Evolutionary conservation across 1,140 invertebrate genomes (phyloP).

Genomic region (Atta colombica): DNA sequence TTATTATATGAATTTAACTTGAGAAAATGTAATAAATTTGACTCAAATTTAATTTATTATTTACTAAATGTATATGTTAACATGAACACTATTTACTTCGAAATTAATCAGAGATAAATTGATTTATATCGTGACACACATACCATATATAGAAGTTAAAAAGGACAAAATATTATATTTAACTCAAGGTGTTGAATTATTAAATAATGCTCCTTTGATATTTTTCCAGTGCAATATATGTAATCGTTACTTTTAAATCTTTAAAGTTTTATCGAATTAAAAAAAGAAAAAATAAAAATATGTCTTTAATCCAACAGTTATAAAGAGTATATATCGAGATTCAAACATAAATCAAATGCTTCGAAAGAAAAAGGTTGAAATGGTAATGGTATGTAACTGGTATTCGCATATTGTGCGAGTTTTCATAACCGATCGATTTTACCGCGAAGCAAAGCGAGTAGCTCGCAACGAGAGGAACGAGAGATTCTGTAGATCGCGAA

Average conservation of each 20-base stretch:
- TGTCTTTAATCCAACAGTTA: slow-evolving; percentile 3
- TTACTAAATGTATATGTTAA: too few relatives aligned
- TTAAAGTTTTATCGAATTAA: not conserved
- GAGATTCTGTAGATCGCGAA: slow-evolving; percentile 65
- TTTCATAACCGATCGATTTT: slow-evolving; percentile 74
- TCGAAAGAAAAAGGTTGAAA: slow-evolving; percentile 14
- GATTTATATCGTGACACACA: too few relatives aligned
- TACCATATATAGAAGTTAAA: too few relatives aligned
- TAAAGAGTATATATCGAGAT: not conserved
- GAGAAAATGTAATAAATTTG: too few relatives aligned
- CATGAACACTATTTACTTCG: too few relatives aligned
- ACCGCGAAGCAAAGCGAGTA: slow-evolving; percentile 46
- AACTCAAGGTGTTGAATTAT: too few relatives aligned
- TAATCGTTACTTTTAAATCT: not conserved
- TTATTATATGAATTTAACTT: too few relatives aligned
- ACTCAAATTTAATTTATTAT: too few relatives aligned
- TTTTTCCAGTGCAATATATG: not conserved
- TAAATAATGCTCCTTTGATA: too few relatives aligned
- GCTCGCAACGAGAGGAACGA: slow-evolving; percentile 30
- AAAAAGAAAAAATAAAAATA: not conserved
- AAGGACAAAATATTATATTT: too few relatives aligned
- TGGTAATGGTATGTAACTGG: slow-evolving; percentile 28
- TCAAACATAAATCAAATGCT: not conserved
- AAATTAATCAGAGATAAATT: too few relatives aligned
- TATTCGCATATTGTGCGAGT: slow-evolving; percentile 58